Evolutionary conservation across 2,113 vertebrate species (phyloP).

Genomic region (Ictalurus punctatus): DNA sequence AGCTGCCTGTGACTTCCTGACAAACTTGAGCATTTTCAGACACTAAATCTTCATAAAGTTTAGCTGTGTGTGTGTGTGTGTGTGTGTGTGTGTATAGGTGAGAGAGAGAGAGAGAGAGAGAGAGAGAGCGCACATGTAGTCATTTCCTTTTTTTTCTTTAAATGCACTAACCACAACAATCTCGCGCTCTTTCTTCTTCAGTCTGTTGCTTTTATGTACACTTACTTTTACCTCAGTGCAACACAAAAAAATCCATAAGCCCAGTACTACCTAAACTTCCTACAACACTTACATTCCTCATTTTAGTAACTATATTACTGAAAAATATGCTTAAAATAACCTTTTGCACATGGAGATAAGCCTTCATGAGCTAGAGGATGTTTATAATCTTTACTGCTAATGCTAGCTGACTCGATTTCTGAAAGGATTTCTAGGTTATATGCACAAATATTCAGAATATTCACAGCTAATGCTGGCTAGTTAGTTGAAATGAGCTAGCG

Average conservation of each 20-base stretch:
- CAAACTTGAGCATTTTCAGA: not conserved
- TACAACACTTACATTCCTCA: not conserved
- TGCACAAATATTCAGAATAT: not conserved
- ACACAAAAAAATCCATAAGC: not conserved
- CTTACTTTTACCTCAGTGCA: not conserved
- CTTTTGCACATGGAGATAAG: not conserved
- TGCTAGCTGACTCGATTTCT: not conserved
- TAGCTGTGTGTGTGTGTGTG: not conserved
- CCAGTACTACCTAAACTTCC: not conserved
- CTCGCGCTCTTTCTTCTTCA: not conserved
- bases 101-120: not conserved
- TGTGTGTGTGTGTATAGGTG: not conserved
- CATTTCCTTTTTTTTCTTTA: not conserved
- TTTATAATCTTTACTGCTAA: not conserved
- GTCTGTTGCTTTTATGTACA: not conserved
- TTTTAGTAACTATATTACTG: not conserved
- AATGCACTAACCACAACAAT: not conserved
- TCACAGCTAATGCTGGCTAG: not conserved
- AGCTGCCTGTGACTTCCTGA: not conserved
- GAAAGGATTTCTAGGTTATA: not conserved
- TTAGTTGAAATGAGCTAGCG: no score
- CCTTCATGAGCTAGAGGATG: not conserved
- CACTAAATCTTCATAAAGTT: not conserved
- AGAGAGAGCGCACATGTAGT: not conserved
- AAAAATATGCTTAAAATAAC: not conserved